A percentile compares a stretch with the other conserved stretches of the same genome.
phyloP scores from a whole-genome alignment of 2,888 invertebrate species.

The Drosophila tripunctata region DNA sequence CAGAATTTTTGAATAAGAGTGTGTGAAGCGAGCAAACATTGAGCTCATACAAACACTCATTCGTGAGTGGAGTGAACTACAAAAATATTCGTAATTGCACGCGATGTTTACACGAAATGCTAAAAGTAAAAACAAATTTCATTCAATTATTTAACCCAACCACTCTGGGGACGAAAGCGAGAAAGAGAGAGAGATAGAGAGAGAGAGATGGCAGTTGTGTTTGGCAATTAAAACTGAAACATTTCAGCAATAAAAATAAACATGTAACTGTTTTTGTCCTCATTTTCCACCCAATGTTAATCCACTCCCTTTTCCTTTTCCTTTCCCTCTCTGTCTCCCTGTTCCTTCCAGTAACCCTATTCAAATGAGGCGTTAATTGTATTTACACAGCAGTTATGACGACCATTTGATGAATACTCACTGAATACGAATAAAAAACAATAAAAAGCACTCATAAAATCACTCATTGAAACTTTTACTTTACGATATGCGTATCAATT shows the following conservation, averaged over 20 bases:
- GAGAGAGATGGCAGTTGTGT: not conserved
- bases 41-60: constrained; percentile 1
- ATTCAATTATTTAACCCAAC: constrained; percentile 45
- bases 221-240: constrained; percentile 50
- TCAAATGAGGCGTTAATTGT: constrained; percentile 66
- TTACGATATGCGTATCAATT: constrained; percentile 16
- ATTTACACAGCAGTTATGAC: constrained; percentile 54
- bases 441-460: constrained; percentile 15
- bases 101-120: constrained; percentile 74
- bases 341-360: not conserved
- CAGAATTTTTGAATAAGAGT: constrained; percentile 21
- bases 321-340: not conserved
- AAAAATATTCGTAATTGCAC: constrained; percentile 68
- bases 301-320: not conserved
- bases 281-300: constrained; percentile 4
- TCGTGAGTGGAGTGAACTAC: constrained; percentile 18
- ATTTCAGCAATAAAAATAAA: constrained; percentile 60
- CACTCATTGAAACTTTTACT: constrained; percentile 23
- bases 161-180: constrained; percentile 1
- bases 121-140: constrained; percentile 46
- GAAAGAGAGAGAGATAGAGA: not conserved
- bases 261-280: constrained; percentile 51
- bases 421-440: constrained; percentile 8
- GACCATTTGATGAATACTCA: constrained; percentile 16
- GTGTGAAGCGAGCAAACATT: constrained; percentile 2